Evolutionary conservation across 2,888 invertebrate genomes (phyloP).

Genomic region (Hyposoter dolosus): DNA sequence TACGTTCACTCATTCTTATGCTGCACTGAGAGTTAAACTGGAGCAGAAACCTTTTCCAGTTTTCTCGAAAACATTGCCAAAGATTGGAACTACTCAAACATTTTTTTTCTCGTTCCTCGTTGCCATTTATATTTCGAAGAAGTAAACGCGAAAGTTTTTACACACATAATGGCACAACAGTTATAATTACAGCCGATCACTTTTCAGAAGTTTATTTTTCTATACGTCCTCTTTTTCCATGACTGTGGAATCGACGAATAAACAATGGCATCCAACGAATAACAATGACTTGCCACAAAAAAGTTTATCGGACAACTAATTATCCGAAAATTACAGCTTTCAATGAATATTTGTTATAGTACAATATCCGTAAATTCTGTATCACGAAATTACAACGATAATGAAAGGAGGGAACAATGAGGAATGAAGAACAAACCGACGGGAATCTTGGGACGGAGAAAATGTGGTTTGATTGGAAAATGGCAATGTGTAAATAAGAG

Average conservation of each 20-base stretch:
- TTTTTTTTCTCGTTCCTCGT: neutral
- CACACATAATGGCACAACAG: neutral
- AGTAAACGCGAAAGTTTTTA: neutral
- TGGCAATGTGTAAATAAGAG: neutral
- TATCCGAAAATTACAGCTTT: neutral
- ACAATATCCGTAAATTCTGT: neutral
- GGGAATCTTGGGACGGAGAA: neutral
- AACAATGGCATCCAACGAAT: neutral
- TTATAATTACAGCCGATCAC: neutral
- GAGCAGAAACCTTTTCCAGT: conserved; percentile 27
- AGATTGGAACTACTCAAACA: neutral
- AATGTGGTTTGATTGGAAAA: conserved; percentile 13
- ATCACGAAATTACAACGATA: neutral
- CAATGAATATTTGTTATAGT: neutral
- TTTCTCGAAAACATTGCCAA: neutral
- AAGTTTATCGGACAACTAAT: neutral
- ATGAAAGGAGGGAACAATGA: neutral
- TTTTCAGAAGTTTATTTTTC: neutral
- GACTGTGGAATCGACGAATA: neutral
- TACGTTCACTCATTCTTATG: conserved; percentile 16
- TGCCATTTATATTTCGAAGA: neutral
- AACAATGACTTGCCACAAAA: neutral
- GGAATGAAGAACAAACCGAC: neutral
- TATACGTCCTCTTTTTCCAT: neutral
- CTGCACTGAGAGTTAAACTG: conserved; percentile 6